Base-by-base conservation (phyloP, 2,113 vertebrate genomes). In the Bufo gargarizans region DNA sequence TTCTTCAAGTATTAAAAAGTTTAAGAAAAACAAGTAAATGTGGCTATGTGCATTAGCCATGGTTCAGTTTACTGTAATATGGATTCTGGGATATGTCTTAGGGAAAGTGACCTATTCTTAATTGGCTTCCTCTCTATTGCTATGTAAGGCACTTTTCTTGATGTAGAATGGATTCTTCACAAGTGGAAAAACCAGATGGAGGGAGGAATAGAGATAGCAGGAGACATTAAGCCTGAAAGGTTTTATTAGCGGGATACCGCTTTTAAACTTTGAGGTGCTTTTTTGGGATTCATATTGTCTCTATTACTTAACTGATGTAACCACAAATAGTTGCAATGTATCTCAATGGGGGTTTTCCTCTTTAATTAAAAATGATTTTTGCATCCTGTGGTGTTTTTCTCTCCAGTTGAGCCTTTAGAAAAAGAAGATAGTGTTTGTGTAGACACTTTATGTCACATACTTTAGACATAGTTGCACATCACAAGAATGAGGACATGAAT, bases 91-190 rank as follows among this genome's bases (percentile, higher is more conserved):
- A 78, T 84, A 89, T 89, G 87, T 89, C 87, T 89, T 84, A 78
- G 87, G 87, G 87, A 71, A 84, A 84, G 72, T 89, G 87, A 89
- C 87, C 87, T 89, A 89, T 89, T 77, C 87, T 89, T 89, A 89
- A 89, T 89, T 89, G 82, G 87, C 74, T 84, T 88, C 81, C 59
- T 65, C 81, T 84, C 87, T 84, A 84, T 78, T 69, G 69, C 82
- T 78, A 89, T 77, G 81, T 89, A 67, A 89, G 81, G 76, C 81
- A 89, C 59, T 89, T 88, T 71, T 84, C 82, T 78, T 56, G 59
- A 67, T 53, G 82, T 89, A 50, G 87, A 89, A 89, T 84, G 82
- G 81, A 84, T 89, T 84, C 72, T 77, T 53, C 81, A 74, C 74
- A 89, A 89, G 87, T 84, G 87, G 74, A 78, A 89, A 84, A 78